phyloP scores from a whole-genome alignment of 2,113 vertebrate genomes.

The Erpornis zantholeuca region DNA sequence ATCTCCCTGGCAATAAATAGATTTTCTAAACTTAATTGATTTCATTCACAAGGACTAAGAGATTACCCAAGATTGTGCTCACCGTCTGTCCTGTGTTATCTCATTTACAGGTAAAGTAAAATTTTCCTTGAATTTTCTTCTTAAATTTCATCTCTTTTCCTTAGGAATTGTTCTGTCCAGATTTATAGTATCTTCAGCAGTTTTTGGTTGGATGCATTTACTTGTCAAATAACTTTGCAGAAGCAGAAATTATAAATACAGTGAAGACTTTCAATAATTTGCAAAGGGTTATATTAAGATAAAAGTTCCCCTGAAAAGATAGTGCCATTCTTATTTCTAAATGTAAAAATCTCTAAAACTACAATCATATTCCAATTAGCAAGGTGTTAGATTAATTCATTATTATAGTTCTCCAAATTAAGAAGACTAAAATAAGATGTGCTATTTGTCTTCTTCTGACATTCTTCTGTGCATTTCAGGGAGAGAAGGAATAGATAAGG shows the following conservation, averaged over 20 bases:
- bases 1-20: constrained; percentile 68
- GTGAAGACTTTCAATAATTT: neutral
- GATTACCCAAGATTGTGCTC: constrained; percentile 56
- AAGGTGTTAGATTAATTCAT: neutral
- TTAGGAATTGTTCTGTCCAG: neutral
- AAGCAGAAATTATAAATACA: neutral
- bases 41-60: constrained; percentile 50
- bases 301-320: neutral
- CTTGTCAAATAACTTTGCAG: neutral
- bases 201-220: neutral
- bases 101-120: neutral
- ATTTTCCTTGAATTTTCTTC: neutral
- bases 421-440: neutral
- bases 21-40: constrained; percentile 70
- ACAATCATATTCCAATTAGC: neutral
- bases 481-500: neutral
- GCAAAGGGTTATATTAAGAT: neutral
- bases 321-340: neutral
- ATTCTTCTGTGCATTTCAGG: neutral
- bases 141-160: neutral
- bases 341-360: neutral
- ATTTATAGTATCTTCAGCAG: neutral
- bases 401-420: neutral
- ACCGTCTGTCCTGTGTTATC: constrained; percentile 35
- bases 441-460: neutral